These are phyloP conservation scores for Heliconius eleuchia DNA, from an alignment of 1,140 invertebrate genomes.

Conservation along the genomic window DNA sequence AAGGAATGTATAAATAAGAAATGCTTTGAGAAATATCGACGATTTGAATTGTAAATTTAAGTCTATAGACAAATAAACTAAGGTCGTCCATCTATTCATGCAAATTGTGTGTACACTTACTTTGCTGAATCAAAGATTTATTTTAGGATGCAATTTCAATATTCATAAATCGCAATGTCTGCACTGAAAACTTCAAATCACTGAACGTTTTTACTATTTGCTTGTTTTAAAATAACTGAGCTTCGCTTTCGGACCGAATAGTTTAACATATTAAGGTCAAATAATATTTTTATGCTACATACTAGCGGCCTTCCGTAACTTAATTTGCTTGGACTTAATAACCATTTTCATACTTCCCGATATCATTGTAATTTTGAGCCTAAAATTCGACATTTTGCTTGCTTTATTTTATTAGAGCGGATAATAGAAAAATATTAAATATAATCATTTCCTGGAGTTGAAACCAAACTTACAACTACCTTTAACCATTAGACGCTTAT, in stretches of 20 bases:
- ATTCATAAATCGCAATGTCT: conserved; percentile 33
- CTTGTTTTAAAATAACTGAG: background rate
- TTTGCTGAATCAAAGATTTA: conserved; percentile 33
- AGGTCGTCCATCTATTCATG: conserved; percentile 40
- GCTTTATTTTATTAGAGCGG: no score
- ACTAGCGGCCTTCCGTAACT: no score
- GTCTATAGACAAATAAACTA: conserved; percentile 43
- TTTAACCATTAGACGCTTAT: no score
- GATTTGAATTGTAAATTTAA: conserved; percentile 46
- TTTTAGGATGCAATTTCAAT: conserved; percentile 37
- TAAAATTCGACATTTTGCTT: no score
- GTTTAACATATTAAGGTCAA: background rate
- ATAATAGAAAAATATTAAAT: no score
- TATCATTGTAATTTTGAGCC: no score
- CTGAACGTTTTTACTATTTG: conserved; percentile 17
- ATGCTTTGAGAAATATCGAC: conserved; percentile 37
- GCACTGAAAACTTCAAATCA: conserved; percentile 20
- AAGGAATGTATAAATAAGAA: conserved; percentile 41
- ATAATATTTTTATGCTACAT: no score
- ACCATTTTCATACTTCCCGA: no score
- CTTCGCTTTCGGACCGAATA: background rate
- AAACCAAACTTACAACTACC: no score
- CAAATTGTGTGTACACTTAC: conserved; percentile 42
- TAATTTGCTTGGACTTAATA: no score
- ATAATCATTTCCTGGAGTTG: no score